These are phyloP conservation scores for Tiaroga cobitis DNA, from an alignment of 2,797 vertebrate species.

Conservation along the genomic window DNA sequence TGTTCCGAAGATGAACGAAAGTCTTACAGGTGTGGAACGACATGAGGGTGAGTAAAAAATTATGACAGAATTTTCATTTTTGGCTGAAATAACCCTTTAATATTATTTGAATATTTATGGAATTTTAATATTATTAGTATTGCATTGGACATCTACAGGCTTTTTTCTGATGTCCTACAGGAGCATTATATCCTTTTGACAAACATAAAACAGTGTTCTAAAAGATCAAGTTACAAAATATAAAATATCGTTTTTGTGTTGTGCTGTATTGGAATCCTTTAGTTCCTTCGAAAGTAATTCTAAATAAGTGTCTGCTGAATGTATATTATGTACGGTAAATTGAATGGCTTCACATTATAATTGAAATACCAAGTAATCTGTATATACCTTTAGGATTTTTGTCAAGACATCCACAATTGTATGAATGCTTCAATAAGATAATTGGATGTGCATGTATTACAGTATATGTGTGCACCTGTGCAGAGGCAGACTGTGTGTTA, in stretches of 20 bases:
- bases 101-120: neutral
- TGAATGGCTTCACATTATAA: neutral
- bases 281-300: neutral
- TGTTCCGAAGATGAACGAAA: too few species aligned
- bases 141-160: neutral
- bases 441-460: neutral
- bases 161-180: neutral
- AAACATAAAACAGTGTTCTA: neutral
- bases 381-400: neutral
- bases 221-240: neutral
- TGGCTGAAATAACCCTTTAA: too few species aligned
- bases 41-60: too few species aligned
- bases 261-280: neutral
- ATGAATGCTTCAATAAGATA: neutral
- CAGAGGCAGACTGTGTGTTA: conserved; percentile 69
- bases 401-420: neutral
- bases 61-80: too few species aligned
- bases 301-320: neutral
- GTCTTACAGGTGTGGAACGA: too few species aligned
- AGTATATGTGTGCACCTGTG: conserved; percentile 77
- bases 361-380: neutral
- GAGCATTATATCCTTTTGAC: neutral
- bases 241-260: neutral
- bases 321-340: neutral
- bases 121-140: neutral